Evolutionary conservation across 2,797 vertebrate species (phyloP).

Genomic region (Sylvia borin): DNA sequence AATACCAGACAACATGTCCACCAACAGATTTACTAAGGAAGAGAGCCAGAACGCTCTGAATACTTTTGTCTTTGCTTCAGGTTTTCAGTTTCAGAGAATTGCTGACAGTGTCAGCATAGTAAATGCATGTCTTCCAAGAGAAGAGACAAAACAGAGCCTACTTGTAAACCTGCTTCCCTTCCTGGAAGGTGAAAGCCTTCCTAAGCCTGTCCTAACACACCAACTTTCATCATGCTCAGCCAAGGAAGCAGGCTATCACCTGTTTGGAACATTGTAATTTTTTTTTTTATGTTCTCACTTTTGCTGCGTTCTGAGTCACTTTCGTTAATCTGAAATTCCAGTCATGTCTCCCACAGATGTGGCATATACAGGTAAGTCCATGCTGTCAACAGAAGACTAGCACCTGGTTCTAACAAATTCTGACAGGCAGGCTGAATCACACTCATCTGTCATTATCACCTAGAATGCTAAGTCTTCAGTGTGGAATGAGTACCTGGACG

Average conservation of each 20-base stretch:
- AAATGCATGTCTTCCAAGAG: not conserved
- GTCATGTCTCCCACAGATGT: not conserved
- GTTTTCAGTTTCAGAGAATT: not conserved
- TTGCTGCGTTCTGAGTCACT: constrained; percentile 19
- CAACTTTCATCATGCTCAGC: not conserved
- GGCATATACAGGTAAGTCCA: not conserved
- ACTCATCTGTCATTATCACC: not conserved
- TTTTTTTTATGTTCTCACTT: not conserved
- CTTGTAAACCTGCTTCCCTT: not conserved
- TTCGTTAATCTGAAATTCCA: not conserved
- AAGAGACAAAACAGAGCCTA: not conserved
- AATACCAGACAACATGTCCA: not conserved
- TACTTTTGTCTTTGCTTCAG: not conserved
- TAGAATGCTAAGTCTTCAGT: not conserved
- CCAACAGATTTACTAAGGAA: not conserved
- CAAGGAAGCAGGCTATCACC: constrained; percentile 7
- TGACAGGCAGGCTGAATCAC: not conserved
- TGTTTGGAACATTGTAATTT: not conserved
- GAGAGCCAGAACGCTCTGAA: not conserved
- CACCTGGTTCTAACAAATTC: not conserved
- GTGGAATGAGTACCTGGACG: not conserved
- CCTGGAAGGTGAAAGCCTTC: not conserved
- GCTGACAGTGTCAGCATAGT: not conserved
- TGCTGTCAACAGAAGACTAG: not conserved
- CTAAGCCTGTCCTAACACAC: not conserved